These are phyloP conservation scores for Acanthosepion pharaonis DNA, from an alignment of 2,888 invertebrate genomes.

Conservation along the genomic window DNA sequence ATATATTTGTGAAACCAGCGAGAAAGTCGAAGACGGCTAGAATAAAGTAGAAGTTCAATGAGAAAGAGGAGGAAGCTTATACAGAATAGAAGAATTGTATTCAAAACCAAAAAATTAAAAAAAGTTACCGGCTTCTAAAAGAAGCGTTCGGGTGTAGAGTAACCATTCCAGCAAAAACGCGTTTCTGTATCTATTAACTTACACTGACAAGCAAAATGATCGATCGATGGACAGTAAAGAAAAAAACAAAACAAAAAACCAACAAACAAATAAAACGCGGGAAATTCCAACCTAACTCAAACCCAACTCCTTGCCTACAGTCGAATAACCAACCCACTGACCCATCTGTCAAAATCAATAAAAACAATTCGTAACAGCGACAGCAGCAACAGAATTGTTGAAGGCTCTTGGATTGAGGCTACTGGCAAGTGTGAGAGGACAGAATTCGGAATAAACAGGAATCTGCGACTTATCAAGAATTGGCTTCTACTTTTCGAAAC, in stretches of 20 bases:
- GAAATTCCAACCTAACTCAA: not conserved
- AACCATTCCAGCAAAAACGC: not conserved
- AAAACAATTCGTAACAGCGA: not conserved
- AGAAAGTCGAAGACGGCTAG: no score
- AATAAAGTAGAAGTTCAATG: no score
- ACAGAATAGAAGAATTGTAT: not conserved
- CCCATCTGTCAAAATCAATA: slow-evolving; percentile 6
- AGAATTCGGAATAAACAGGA: no score
- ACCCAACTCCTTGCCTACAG: not conserved
- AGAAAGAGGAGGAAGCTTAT: not conserved
- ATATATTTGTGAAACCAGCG: no score
- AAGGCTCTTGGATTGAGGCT: not conserved
- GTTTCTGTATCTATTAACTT: not conserved
- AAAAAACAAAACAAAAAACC: not conserved
- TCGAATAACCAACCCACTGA: not conserved
- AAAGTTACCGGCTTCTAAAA: not conserved
- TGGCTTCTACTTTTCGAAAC: not conserved
- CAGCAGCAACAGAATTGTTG: not conserved
- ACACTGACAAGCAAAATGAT: not conserved
- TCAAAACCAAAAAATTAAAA: no score
- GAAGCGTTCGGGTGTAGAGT: not conserved
- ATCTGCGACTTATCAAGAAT: not conserved
- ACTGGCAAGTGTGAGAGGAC: not conserved
- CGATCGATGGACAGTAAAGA: not conserved
- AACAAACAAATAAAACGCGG: not conserved